Evolutionary conservation across 2,797 vertebrate species (phyloP).

Genomic region (Peromyscus aztecus): DNA sequence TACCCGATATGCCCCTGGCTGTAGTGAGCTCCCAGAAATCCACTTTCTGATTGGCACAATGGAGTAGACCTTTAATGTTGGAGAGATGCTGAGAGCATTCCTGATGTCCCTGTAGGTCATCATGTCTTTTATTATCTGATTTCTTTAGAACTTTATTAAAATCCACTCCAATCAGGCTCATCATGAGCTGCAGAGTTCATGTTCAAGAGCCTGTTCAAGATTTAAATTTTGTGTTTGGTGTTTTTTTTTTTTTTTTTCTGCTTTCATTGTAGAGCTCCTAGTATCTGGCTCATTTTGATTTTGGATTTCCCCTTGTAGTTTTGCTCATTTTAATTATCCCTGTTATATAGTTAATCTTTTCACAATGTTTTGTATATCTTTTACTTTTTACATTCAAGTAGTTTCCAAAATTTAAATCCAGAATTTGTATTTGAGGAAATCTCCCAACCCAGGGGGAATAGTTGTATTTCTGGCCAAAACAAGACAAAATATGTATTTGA

Average conservation of each 20-base stretch:
- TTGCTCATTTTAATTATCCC: neutral
- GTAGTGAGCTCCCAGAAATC: rapidly evolving
- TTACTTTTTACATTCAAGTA: neutral
- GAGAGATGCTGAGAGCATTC: rapidly evolving
- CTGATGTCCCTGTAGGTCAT: rapidly evolving
- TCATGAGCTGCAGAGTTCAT: rapidly evolving
- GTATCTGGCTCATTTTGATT: neutral
- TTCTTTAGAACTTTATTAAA: rapidly evolving
- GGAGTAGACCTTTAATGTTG: rapidly evolving
- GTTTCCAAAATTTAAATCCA: neutral
- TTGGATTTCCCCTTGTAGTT: neutral
- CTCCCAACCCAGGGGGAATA: neutral
- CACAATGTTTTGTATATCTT: neutral
- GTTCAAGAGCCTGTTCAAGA: no score
- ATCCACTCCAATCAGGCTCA: rapidly evolving
- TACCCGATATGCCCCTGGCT: rapidly evolving
- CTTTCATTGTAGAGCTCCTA: rapidly evolving
- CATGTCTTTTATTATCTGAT: rapidly evolving
- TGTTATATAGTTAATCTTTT: neutral
- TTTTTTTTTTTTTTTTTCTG: no score
- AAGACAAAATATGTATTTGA: conserved; percentile 41
- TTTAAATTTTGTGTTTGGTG: neutral
- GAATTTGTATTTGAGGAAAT: conserved; percentile 1
- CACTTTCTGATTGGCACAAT: rapidly evolving
- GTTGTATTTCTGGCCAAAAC: conserved; percentile 15